Base-by-base conservation (phyloP, 2,797 vertebrate genomes). In the Coracias cyanogaster region DNA sequence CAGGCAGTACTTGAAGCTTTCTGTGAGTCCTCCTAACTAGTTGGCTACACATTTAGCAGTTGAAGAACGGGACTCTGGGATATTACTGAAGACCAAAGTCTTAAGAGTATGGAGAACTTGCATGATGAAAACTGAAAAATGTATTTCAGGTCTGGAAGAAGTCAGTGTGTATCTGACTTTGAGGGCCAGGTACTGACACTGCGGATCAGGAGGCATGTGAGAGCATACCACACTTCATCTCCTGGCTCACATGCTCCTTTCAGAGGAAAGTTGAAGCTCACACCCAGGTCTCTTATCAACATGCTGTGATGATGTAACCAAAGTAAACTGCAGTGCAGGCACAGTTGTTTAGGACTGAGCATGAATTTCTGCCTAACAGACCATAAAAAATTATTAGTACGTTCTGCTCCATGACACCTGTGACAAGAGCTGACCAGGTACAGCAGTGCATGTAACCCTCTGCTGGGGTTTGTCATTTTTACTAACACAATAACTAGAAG, bases 281-380 rank as follows among this genome's bases (percentile, higher is more conserved):
- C 39, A 66, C 33, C 24, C 71, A 55, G 29, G 15, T 48, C 49
- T 89, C 29, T 71, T 67, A 61, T 26, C 55, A 71, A 19, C 3
- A 46, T 20, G 19, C 70, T 92, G 18, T 70, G 57, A 60, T 49
- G 74, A 78, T 49, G 54, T 29, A 91, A 45, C 45, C 57, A 86
- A 88, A 87, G 45, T 26, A 83, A 90, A 74, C 25, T 0, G 3
- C 76, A 89, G n/a, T 13, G n/a, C 37, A 70, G 60, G 19, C 0
- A 0, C 61, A 29, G 60, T 29, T 82, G 22, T 67, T 82, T 71
- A 86, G 73, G 66, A 41, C 33, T 33, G 35, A 84, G 10, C 20
- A 62, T 82, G 72, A 90, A 76, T 45, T 86, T 91, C 77, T 92
- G n/a, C 72, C 37, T 79, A 70, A 31, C 10, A 69, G n/a, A 28